These are phyloP conservation scores for Campaea margaritaria DNA, from an alignment of 2,888 invertebrate genomes.

Conservation along the genomic window DNA sequence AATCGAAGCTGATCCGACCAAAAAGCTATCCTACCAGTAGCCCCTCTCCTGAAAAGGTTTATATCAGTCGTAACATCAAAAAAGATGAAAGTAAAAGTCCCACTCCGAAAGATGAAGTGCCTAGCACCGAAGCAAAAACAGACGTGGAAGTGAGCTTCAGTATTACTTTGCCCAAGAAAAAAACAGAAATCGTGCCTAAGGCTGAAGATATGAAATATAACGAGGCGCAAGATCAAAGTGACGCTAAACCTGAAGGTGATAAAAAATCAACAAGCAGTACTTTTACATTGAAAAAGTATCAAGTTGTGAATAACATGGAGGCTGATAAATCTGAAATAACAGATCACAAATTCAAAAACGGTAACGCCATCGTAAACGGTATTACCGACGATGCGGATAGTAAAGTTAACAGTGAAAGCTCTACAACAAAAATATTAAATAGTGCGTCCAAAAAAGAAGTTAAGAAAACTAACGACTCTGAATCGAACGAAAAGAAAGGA, in stretches of 20 bases:
- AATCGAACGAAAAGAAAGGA: slow-evolving; percentile 69
- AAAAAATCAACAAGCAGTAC: slow-evolving; percentile 50
- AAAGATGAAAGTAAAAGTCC: slow-evolving; percentile 59
- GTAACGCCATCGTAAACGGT: slow-evolving; percentile 55
- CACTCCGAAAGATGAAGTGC: slow-evolving; percentile 48
- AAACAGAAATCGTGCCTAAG: slow-evolving; percentile 51
- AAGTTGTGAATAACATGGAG: slow-evolving; percentile 56
- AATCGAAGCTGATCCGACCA: slow-evolving; percentile 82
- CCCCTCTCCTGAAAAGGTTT: slow-evolving; percentile 75
- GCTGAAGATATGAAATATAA: slow-evolving; percentile 49
- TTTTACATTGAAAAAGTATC: slow-evolving; percentile 71
- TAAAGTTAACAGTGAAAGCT: slow-evolving; percentile 48
- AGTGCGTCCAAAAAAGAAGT: slow-evolving; percentile 60
- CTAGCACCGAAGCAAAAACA: slow-evolving; percentile 56
- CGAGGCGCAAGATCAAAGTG: slow-evolving; percentile 45
- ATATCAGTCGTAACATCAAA: slow-evolving; percentile 58
- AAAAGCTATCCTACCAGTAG: slow-evolving; percentile 86
- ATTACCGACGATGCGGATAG: slow-evolving; percentile 57
- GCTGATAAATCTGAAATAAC: slow-evolving; percentile 51
- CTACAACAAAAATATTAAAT: slow-evolving; percentile 50
- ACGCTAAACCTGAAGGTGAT: slow-evolving; percentile 44
- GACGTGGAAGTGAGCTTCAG: slow-evolving; percentile 80
- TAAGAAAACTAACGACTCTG: slow-evolving; percentile 59
- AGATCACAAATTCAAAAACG: slow-evolving; percentile 57
- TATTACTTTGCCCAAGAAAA: slow-evolving; percentile 75